Evolutionary conservation across 2,888 invertebrate species (phyloP).

Genomic region (Sicus ferrugineus): DNA sequence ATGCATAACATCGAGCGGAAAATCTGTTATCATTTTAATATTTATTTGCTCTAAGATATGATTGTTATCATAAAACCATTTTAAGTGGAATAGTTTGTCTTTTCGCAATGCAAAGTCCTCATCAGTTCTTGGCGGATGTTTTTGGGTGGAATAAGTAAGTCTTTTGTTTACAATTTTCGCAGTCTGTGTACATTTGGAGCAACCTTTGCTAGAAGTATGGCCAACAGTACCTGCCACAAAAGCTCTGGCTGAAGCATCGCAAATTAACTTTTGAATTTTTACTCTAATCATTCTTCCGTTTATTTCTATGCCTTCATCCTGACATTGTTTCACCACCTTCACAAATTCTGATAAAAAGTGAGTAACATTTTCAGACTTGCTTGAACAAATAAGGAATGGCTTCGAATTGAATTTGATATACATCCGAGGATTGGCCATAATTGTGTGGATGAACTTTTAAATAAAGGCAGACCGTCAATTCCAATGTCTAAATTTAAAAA

Average conservation of each 20-base stretch:
- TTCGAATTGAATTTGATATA: conserved; percentile 2
- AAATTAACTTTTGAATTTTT: conserved; percentile 19
- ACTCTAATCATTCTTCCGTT: neutral
- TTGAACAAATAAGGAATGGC: no score
- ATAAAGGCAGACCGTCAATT: conserved; percentile 12
- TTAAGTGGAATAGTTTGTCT: neutral
- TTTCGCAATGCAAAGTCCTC: neutral
- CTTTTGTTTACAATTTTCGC: conserved; percentile 19
- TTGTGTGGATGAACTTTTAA: neutral
- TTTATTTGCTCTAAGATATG: conserved; percentile 8
- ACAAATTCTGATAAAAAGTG: neutral
- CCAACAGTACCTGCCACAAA: conserved; percentile 26
- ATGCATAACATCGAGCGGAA: conserved; percentile 22
- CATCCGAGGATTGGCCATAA: neutral
- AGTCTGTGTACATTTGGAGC: conserved; percentile 28
- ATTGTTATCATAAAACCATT: neutral
- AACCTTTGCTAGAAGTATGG: conserved; percentile 21
- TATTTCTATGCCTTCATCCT: neutral
- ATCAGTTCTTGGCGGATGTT: neutral
- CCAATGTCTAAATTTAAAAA: conserved; percentile 4
- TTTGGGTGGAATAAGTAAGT: neutral
- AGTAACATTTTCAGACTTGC: conserved; percentile 5
- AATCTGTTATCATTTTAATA: conserved; percentile 10
- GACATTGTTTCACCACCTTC: neutral
- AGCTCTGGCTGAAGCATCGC: conserved; percentile 27